A percentile compares a stretch with the other conserved stretches of the same genome.
These are phyloP conservation scores for Drosophila borealis DNA, from an alignment of 2,888 invertebrate species.

Conservation along the genomic window DNA sequence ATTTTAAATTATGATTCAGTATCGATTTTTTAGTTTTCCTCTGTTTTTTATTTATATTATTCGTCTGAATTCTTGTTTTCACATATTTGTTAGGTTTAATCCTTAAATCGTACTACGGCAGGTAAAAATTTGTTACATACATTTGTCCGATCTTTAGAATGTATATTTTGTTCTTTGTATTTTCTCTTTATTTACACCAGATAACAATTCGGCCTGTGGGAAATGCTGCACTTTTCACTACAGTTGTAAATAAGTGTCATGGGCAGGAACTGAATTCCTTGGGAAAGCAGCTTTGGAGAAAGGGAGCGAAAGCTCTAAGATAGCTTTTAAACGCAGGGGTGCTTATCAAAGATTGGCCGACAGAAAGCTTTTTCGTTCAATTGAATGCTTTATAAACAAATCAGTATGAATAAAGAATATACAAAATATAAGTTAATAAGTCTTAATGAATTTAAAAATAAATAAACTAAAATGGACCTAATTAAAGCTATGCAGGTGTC, in stretches of 20 bases:
- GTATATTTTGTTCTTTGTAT: constrained; percentile 9
- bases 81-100: background rate
- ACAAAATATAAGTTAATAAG: constrained; percentile 37
- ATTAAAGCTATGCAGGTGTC: constrained; percentile 36
- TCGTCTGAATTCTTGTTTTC: constrained; percentile 8
- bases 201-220: constrained; percentile 26
- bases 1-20: constrained; percentile 41
- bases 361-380: constrained; percentile 21
- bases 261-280: constrained; percentile 55
- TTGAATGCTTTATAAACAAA: background rate
- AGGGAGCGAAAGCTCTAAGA: constrained; percentile 32
- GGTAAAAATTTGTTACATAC: background rate
- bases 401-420: background rate
- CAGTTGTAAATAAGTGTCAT: constrained; percentile 60
- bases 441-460: constrained; percentile 11
- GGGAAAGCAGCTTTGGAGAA: constrained; percentile 21
- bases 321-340: constrained; percentile 24
- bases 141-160: background rate
- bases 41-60: constrained; percentile 19
- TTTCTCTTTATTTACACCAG: constrained; percentile 54
- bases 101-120: background rate
- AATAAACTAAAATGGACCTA: constrained; percentile 11
- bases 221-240: constrained; percentile 50
- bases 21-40: constrained; percentile 54
- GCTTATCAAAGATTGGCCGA: constrained; percentile 5